Conservation (phyloP, 35 echinoderm and acorn worm genomes). For the Acanthaster planci region DNA sequence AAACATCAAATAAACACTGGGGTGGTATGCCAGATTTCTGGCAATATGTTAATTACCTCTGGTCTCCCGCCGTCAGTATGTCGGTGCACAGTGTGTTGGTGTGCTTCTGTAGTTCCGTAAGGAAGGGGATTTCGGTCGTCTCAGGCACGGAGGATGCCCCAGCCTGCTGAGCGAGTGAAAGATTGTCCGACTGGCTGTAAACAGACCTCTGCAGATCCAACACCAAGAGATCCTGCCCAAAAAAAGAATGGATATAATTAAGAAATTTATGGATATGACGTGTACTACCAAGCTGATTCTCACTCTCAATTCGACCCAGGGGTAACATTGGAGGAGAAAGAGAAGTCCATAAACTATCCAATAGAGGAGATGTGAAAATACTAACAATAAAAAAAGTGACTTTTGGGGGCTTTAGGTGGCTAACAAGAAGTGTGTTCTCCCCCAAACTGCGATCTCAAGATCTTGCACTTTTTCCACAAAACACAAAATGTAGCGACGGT, state of each 20-base stretch:
- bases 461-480: too few species aligned
- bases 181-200: constrained; percentile 70
- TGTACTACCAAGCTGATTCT: background rate
- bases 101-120: constrained; percentile 85
- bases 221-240: constrained; percentile 70
- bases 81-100: constrained; percentile 78
- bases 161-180: constrained; percentile 40
- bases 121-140: constrained; percentile 64
- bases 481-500: too few species aligned
- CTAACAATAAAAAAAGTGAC: too few species aligned
- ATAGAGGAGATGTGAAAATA: too few species aligned
- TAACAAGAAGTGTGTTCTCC: too few species aligned
- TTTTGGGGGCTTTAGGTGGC: too few species aligned
- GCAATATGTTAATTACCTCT: constrained; percentile 51
- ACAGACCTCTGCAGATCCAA: constrained; percentile 77
- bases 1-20: too few species aligned
- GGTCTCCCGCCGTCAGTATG: constrained; percentile 67
- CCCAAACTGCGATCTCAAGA: too few species aligned
- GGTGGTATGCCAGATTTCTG: too few species aligned
- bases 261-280: too few species aligned
- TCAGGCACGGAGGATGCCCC: constrained; percentile 39
- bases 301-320: background rate
- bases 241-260: background rate
- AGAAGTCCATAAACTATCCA: too few species aligned
- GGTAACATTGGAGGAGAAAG: too few species aligned